Evolutionary conservation across 2,888 invertebrate genomes (phyloP).

Genomic region (Andrena praecox): DNA sequence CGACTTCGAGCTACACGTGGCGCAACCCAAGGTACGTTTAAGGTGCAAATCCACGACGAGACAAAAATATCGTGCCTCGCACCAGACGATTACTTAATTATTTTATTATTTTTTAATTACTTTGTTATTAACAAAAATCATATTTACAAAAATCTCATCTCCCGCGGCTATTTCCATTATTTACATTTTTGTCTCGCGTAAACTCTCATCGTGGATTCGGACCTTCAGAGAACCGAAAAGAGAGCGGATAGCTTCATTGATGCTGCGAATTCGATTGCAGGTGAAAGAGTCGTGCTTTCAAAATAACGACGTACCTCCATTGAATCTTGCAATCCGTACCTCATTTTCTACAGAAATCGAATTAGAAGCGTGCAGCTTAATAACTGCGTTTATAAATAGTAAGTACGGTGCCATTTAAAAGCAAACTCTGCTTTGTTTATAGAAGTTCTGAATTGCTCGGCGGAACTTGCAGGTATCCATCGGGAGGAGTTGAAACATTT

Average conservation of each 20-base stretch:
- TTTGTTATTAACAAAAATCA: too few species aligned
- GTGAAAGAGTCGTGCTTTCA: slow-evolving; percentile 80
- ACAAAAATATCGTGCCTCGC: too few species aligned
- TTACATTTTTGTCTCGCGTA: too few species aligned
- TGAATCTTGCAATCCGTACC: slow-evolving; percentile 86
- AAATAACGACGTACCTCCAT: slow-evolving; percentile 84
- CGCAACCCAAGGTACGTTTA: slow-evolving; percentile 35
- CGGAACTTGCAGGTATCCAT: slow-evolving; percentile 82
- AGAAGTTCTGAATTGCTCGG: not conserved
- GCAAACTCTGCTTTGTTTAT: not conserved
- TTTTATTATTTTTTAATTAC: too few species aligned
- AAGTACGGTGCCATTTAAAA: slow-evolving; percentile 71
- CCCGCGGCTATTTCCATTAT: too few species aligned
- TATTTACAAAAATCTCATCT: too few species aligned
- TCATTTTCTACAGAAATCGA: slow-evolving; percentile 88
- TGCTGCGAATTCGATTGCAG: slow-evolving; percentile 59
- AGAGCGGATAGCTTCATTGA: not conserved
- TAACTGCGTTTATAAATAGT: slow-evolving; percentile 89
- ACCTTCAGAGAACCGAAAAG: not conserved
- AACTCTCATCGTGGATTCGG: too few species aligned
- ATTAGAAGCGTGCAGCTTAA: slow-evolving; percentile 88
- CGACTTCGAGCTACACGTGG: slow-evolving; percentile 25
- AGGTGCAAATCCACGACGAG: too few species aligned
- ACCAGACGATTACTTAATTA: too few species aligned
- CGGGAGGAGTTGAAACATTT: slow-evolving; percentile 89